A percentile compares a stretch with the other conserved stretches of the same genome.
Evolutionary conservation across 2,113 vertebrate genomes (phyloP).

Genomic region (Oryctolagus cuniculus): mOryCun1.1 NC_091436.1:29210001-29210500

Average conservation of each 20-base stretch:
- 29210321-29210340: not conserved
- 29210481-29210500: not conserved
- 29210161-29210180: slow-evolving; percentile 7
- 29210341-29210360: not conserved
- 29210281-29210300: not conserved
- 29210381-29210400: not conserved
- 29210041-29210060: not conserved
- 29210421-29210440: not conserved
- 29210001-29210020: not conserved
- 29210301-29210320: not conserved
- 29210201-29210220: not conserved
- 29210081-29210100: not conserved
- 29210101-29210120: not conserved
- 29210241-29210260: not conserved
- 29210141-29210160: not conserved
- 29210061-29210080: not conserved
- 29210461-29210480: slow-evolving; percentile 14
- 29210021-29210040: not conserved
- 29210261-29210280: not conserved
- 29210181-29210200: not conserved
- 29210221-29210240: not conserved
- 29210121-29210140: not conserved
- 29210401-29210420: not conserved
- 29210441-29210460: not conserved
- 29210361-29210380: not conserved